Conservation (phyloP, 92 coral and sea anemone genomes). For the Heliopora coerulea region DNA sequence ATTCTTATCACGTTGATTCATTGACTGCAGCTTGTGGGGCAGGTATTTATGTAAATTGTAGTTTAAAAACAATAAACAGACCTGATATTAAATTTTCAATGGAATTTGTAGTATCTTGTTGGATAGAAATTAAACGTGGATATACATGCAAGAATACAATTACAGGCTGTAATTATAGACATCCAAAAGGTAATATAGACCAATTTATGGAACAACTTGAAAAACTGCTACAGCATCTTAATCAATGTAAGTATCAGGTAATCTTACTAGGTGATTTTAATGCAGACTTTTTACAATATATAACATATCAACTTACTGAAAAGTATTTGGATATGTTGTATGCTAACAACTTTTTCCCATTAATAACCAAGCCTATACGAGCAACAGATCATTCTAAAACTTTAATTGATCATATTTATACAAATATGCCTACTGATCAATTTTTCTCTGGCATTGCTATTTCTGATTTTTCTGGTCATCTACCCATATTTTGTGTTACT, state of each 20-base stretch:
- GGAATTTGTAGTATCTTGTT: conserved; percentile 58
- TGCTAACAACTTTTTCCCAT: conserved; percentile 47
- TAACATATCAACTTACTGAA: conserved; percentile 41
- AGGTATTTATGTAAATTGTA: conserved; percentile 48
- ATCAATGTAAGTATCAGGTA: conserved; percentile 39
- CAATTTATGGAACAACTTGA: conserved; percentile 45
- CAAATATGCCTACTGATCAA: conserved; percentile 35
- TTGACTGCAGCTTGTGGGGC: conserved; percentile 63
- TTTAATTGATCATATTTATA: conserved; percentile 59
- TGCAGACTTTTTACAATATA: conserved; percentile 47
- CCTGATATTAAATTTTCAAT: conserved; percentile 49
- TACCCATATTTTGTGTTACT: background rate
- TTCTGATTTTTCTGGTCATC: background rate
- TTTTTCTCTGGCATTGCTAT: conserved; percentile 45
- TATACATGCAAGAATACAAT: conserved; percentile 19
- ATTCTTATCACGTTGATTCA: conserved; percentile 51
- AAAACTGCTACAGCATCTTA: conserved; percentile 40
- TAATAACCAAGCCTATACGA: conserved; percentile 60
- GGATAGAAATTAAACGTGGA: conserved; percentile 51
- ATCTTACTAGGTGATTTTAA: conserved; percentile 50
- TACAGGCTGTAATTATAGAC: conserved; percentile 58
- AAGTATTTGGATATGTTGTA: conserved; percentile 53
- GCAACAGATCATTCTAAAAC: conserved; percentile 53
- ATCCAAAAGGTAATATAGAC: conserved; percentile 45
- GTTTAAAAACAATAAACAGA: conserved; percentile 42